These are phyloP conservation scores for Corythucha ciliata DNA, from an alignment of 2,888 invertebrate species.

Conservation along the genomic window DNA sequence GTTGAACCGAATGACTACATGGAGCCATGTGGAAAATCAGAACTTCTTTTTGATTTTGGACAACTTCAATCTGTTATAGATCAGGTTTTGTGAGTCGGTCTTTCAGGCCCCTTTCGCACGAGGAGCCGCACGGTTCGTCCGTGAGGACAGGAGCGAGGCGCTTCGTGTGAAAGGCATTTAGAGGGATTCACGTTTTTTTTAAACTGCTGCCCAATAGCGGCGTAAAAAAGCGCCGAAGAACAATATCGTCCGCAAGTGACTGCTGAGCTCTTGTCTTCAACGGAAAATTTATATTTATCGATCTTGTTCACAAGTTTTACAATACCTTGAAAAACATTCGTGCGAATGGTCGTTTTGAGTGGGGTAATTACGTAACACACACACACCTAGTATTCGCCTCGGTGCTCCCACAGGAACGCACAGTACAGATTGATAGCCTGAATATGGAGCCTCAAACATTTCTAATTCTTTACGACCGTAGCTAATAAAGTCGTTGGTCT, in stretches of 20 bases:
- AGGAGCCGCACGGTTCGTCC: too few species aligned
- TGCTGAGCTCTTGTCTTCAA: conserved; percentile 14
- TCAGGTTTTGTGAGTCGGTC: background rate
- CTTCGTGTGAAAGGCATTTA: background rate
- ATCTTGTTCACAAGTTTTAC: conserved; percentile 21
- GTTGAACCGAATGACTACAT: conserved; percentile 22
- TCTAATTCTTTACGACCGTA: conserved; percentile 3
- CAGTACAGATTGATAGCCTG: conserved; percentile 11
- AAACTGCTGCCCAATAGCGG: conserved; percentile 19
- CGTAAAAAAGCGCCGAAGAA: conserved; percentile 18
- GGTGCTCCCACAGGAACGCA: conserved; percentile 20
- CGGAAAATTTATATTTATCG: conserved; percentile 16
- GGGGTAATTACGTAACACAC: too few species aligned
- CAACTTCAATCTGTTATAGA: conserved; percentile 19
- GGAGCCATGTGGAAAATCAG: conserved; percentile 22
- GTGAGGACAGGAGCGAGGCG: background rate
- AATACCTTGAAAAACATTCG: conserved; percentile 15
- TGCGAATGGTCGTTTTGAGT: too few species aligned
- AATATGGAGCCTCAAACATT: conserved; percentile 3
- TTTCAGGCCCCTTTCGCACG: background rate
- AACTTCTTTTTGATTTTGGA: conserved; percentile 21
- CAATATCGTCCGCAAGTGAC: conserved; percentile 18
- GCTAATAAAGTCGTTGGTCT: conserved; percentile 19
- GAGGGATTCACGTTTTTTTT: conserved; percentile 15
- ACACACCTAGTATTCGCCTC: conserved; percentile 18